Conservation (phyloP, 2,797 vertebrate species). For the Lacerta viridis region DNA sequence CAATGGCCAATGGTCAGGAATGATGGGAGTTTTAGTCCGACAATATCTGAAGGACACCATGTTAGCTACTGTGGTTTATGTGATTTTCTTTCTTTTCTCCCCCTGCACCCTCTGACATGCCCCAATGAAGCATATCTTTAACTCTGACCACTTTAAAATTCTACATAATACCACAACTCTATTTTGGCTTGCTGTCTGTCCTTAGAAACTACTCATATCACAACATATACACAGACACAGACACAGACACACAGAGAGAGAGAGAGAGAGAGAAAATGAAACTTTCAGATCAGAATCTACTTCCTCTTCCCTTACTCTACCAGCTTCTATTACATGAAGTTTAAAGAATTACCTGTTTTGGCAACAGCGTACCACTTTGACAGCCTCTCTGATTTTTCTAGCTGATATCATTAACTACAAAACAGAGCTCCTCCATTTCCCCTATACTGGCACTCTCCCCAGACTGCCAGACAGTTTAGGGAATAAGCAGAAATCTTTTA, state of each 20-base stretch:
- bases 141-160: background rate
- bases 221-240: background rate
- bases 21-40: too few species aligned
- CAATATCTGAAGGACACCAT: too few species aligned
- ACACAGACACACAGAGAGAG: background rate
- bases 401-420: background rate
- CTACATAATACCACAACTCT: background rate
- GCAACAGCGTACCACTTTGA: background rate
- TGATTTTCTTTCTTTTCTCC: background rate
- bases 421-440: background rate
- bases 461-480: background rate
- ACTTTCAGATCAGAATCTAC: background rate
- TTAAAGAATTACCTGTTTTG: conserved; percentile 9
- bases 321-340: conserved; percentile 6
- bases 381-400: conserved; percentile 4
- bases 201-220: background rate
- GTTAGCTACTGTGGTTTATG: background rate
- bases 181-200: background rate
- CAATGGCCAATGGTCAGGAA: too few species aligned
- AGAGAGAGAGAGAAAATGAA: background rate
- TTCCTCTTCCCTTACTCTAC: background rate
- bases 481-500: conserved; percentile 24
- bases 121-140: too few species aligned
- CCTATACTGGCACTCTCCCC: conserved; percentile 11
- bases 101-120: background rate